phyloP scores from a whole-genome alignment of 2,888 invertebrate genomes.

The Pseudanteris insignis region DNA sequence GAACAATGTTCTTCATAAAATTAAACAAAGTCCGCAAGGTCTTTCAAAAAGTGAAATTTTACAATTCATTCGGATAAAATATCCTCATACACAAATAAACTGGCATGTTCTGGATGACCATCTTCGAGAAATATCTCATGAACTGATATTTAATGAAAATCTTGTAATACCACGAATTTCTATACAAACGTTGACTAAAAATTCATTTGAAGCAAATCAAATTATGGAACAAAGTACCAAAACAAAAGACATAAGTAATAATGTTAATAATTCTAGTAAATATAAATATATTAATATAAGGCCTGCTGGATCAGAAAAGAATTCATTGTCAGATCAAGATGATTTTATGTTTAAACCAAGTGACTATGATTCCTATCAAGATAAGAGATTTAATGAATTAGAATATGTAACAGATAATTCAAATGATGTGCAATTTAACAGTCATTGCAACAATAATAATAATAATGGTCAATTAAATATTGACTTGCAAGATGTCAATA shows the following conservation, averaged over 20 bases:
- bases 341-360: not conserved
- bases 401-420: not conserved
- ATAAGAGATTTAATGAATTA: not conserved
- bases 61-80: not conserved
- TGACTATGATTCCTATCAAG: no score
- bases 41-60: constrained; percentile 1
- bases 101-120: constrained; percentile 7
- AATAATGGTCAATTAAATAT: not conserved
- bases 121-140: constrained; percentile 15
- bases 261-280: no score
- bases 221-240: no score
- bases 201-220: constrained; percentile 7
- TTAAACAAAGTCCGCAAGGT: constrained; percentile 6
- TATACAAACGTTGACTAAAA: no score
- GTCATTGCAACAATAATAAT: no score
- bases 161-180: constrained; percentile 1
- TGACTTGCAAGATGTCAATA: constrained; percentile 2
- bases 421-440: not conserved
- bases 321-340: no score
- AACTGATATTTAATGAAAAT: constrained; percentile 2
- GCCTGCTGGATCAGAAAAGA: no score
- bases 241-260: no score
- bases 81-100: not conserved
- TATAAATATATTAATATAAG: no score
- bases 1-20: not conserved